A percentile compares a stretch with the other conserved stretches of the same genome.
These are phyloP conservation scores for Salvelinus sp. DNA, from an alignment of 2,113 vertebrate genomes.

Conservation along the genomic window DNA sequence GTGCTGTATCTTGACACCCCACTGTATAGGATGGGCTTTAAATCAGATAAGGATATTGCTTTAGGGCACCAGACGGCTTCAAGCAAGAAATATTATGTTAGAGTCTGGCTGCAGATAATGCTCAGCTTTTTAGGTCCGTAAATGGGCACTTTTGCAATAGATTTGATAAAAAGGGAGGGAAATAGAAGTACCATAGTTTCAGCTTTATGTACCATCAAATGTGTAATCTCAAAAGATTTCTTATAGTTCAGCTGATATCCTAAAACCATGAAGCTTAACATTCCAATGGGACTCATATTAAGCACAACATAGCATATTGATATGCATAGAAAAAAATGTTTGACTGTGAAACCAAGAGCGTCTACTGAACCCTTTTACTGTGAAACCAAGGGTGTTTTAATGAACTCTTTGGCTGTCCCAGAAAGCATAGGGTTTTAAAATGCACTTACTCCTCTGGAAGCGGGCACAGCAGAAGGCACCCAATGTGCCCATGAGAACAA, in stretches of 20 bases:
- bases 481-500: conserved; percentile 85
- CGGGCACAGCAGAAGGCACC: conserved; percentile 87
- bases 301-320: too few species aligned
- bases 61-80: neutral
- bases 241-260: too few species aligned
- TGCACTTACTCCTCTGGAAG: conserved; percentile 84
- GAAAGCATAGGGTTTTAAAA: neutral
- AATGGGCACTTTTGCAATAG: neutral
- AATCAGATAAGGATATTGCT: conserved; percentile 10
- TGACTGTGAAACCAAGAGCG: too few species aligned
- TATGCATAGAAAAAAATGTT: too few species aligned
- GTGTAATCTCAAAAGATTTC: neutral
- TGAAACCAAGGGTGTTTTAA: too few species aligned
- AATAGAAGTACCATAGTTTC: neutral
- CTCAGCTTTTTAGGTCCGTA: neutral
- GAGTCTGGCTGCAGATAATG: neutral
- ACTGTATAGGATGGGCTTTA: neutral
- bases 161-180: neutral
- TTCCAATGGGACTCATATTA: too few species aligned
- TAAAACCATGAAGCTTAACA: too few species aligned
- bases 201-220: neutral
- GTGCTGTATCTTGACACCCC: neutral
- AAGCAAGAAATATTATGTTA: neutral
- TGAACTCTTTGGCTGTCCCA: neutral
- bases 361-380: too few species aligned